Evolutionary conservation across 2,888 invertebrate species (phyloP), one percentile per base, ranked within the genome.

Genomic region (Petrolisthes cinctipes): DNA sequence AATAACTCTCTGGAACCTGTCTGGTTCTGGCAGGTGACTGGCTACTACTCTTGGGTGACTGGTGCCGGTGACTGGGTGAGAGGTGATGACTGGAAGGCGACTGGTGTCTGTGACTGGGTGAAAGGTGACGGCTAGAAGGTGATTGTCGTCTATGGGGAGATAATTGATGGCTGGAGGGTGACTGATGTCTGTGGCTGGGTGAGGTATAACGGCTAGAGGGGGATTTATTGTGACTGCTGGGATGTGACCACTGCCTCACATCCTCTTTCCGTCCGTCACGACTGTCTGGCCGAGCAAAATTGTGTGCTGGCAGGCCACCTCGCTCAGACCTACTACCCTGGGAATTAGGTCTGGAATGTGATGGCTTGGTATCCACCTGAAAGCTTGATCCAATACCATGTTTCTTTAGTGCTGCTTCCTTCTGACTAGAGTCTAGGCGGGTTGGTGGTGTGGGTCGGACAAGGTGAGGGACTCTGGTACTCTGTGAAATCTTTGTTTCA

Each of bases 31-130:
- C 54, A 4, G 56, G 11, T n/a, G 82, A 37, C 4, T 53, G 51
- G 57, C 37, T 20, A 20, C 82, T 68, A 56, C 66, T 61, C 37
- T 54, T 81, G 9, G 81, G 81, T 9, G 81, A 81, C 66, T 81
- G 81, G n/a, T 53, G 14, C 6, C 56, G 17, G 23, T 79, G 79
- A n/a, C 53, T 71, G 71, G 71, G 71, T n/a, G 71, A 71, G 6
- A n/a, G 71, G n/a, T 71, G 71, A n/a, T 71, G 71, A n/a, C 71
- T 4, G 20, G n/a, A n/a, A n/a, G 71, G 71, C 4, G 71, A 71
- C 61, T 71, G 71, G 71, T 6, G 71, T 6, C 56, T 53, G 57
- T 79, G 53, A 54, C 54, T 79, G 54, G 79, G 79, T 54, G 79
- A 79, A 14, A 54, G 57, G n/a, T 79, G 79, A 11, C n/a, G 20